These are phyloP conservation scores for Phalangium opilio DNA, from an alignment of 2,888 invertebrate species.

Conservation along the genomic window DNA sequence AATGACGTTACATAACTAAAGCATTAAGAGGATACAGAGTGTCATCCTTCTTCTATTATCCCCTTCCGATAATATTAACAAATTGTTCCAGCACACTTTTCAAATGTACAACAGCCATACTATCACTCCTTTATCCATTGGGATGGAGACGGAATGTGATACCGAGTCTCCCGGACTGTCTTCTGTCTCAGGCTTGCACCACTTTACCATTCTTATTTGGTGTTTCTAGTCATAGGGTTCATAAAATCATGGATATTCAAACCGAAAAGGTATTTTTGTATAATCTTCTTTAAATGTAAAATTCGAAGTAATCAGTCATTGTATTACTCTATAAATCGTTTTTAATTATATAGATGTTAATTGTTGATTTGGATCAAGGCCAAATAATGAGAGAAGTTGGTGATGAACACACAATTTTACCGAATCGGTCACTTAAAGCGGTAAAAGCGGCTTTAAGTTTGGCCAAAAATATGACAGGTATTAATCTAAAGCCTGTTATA, in stretches of 20 bases:
- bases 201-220: slow-evolving; percentile 66
- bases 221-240: slow-evolving; percentile 36
- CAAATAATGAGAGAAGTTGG: slow-evolving; percentile 48
- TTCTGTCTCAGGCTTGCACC: slow-evolving; percentile 48
- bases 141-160: slow-evolving; percentile 71
- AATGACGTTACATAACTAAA: too few relatives aligned
- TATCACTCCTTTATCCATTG: slow-evolving; percentile 60
- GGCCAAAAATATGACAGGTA: slow-evolving; percentile 29
- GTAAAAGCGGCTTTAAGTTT: slow-evolving; percentile 43
- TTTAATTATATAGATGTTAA: slow-evolving; percentile 35
- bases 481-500: too few relatives aligned
- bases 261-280: slow-evolving; percentile 41
- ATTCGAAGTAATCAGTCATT: too few relatives aligned
- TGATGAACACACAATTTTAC: slow-evolving; percentile 60
- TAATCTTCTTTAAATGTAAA: too few relatives aligned
- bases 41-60: too few relatives aligned
- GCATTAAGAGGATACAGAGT: too few relatives aligned
- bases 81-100: slow-evolving; percentile 43
- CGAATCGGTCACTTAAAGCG: slow-evolving; percentile 49
- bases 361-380: slow-evolving; percentile 50
- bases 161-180: slow-evolving; percentile 50
- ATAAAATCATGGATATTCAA: slow-evolving; percentile 28
- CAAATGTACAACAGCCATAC: slow-evolving; percentile 56
- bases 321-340: neutral
- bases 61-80: too few relatives aligned